A percentile compares a stretch with the other conserved stretches of the same genome.
phyloP scores from a whole-genome alignment of 2,113 vertebrate species.

The Meriones unguiculatus region DNA sequence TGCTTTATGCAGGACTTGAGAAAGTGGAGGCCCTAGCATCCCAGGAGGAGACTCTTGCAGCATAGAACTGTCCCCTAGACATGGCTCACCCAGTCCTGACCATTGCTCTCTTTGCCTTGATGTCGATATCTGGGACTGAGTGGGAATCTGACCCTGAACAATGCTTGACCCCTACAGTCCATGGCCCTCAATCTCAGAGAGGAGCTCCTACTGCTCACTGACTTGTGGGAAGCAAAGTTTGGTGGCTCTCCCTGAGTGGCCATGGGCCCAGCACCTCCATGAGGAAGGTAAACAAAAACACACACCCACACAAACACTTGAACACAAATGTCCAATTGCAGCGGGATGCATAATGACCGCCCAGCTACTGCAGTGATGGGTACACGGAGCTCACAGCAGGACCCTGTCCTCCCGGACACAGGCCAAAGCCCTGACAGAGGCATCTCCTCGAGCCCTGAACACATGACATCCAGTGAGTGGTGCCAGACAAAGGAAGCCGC shows the following conservation, averaged over 20 bases:
- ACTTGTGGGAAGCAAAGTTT: background rate
- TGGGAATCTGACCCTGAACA: background rate
- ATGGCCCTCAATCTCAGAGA: no score
- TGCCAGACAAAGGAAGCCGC: background rate
- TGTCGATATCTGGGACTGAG: background rate
- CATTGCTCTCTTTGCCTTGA: background rate
- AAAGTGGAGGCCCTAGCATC: fast-evolving
- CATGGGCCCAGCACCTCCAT: no score
- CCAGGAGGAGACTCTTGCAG: no score
- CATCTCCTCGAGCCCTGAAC: no score
- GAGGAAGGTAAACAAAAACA: background rate
- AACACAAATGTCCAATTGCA: background rate
- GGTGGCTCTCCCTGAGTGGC: background rate
- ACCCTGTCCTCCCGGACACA: background rate
- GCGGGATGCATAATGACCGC: background rate
- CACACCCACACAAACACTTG: background rate
- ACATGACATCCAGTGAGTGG: background rate
- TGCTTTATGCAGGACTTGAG: fast-evolving
- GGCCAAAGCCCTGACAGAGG: background rate
- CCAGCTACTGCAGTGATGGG: background rate
- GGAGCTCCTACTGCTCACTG: background rate
- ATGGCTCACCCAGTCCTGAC: fast-evolving
- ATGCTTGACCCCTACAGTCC: background rate
- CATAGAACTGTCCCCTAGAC: no score
- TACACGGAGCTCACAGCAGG: fast-evolving